Conservation (phyloP, 2,113 vertebrate species). For the Oceanites oceanicus region DNA sequence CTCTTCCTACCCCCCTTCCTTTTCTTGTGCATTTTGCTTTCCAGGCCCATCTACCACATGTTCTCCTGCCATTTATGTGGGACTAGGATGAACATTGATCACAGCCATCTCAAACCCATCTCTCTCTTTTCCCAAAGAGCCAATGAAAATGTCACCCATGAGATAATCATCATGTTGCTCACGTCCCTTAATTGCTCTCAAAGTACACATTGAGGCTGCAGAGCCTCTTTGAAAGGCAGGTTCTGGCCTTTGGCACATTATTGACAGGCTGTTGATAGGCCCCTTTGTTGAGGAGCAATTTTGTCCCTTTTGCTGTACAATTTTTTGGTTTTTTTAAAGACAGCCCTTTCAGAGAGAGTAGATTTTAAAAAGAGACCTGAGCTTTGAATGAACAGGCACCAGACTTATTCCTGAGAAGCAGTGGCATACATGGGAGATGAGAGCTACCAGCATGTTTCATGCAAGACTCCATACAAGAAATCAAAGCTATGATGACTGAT, state of each 20-base stretch:
- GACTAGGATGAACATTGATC: constrained; percentile 30
- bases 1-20: not conserved
- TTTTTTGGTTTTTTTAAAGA: constrained; percentile 44
- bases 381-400: constrained; percentile 18
- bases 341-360: constrained; percentile 29
- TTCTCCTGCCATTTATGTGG: not conserved
- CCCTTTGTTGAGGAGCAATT: constrained; percentile 68
- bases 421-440: not conserved
- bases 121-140: constrained; percentile 18
- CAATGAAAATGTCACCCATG: constrained; percentile 55
- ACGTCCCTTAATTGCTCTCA: constrained; percentile 63
- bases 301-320: constrained; percentile 44
- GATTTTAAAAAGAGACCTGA: constrained; percentile 30
- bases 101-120: constrained; percentile 10
- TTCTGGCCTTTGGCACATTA: constrained; percentile 69
- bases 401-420: not conserved
- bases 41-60: not conserved
- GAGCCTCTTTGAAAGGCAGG: constrained; percentile 50
- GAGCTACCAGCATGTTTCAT: not conserved
- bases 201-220: not conserved
- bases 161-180: constrained; percentile 57
- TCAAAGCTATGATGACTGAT: not conserved
- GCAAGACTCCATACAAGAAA: not conserved
- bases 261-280: constrained; percentile 63
- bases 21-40: not conserved